These are phyloP conservation scores for Cataglyphis rosenhaueri DNA, from an alignment of 2,888 invertebrate genomes.

Conservation along the genomic window DNA sequence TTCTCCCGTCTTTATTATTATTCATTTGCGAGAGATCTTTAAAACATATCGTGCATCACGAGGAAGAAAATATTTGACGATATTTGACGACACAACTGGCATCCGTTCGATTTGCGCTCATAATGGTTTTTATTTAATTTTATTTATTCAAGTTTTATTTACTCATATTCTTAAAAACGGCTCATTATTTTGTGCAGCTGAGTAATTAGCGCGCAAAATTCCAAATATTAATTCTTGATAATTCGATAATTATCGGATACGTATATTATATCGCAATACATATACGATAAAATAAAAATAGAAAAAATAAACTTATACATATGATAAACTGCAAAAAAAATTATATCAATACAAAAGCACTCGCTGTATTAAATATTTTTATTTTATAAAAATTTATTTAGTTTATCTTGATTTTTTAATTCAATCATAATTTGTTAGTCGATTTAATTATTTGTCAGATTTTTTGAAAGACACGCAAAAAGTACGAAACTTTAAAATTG, in stretches of 20 bases:
- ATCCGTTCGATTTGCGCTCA: conserved; percentile 20
- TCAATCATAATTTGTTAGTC: not conserved
- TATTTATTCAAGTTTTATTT: conserved; percentile 47
- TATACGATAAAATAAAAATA: not conserved
- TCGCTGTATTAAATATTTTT: not conserved
- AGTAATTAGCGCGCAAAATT: not conserved
- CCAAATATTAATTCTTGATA: conserved; percentile 32
- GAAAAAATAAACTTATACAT: not conserved
- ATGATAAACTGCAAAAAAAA: not conserved
- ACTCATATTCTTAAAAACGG: conserved; percentile 5
- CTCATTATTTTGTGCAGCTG: conserved; percentile 37
- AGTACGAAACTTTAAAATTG: not conserved
- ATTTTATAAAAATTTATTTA: not conserved
- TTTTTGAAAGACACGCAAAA: not conserved
- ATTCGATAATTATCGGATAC: conserved; percentile 16
- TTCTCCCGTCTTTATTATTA: conserved; percentile 13
- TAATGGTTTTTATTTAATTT: conserved; percentile 36
- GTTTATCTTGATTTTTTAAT: not conserved
- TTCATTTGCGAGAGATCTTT: conserved; percentile 1
- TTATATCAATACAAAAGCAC: not conserved
- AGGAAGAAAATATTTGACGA: conserved; percentile 40
- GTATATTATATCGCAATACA: not conserved
- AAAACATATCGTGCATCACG: conserved; percentile 4
- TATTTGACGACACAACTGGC: conserved; percentile 7
- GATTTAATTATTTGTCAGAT: not conserved